Base-by-base conservation (phyloP, 1,140 invertebrate species). In the Pogonomyrmex californicus region DNA sequence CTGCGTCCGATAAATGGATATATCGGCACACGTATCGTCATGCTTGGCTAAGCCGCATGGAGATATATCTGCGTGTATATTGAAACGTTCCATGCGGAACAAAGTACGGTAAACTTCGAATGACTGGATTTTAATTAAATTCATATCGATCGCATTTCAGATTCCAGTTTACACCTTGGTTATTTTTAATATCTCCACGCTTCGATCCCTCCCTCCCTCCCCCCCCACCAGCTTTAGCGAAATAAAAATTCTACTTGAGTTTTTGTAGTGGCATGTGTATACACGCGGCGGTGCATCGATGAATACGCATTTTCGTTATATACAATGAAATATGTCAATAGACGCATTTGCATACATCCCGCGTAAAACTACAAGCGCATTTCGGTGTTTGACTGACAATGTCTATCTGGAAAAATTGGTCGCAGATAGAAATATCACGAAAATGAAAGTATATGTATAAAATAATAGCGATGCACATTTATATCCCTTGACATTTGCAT, bases 101-200 rank as follows among this genome's bases (percentile, higher is more conserved):
- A 73, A 68, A 70, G 56, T 54, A 82, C 54, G 44, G 77, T 87
- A 88, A 88, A 83, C 87, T 86, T 6, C 87, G 77, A 87, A 38
- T 88, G 77, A 79, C 68, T 78, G 66, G 60, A 71, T 91, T 91
- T 91, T 91, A 91, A 91, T 91, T 91, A 91, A 91, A 91, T 87
- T 76, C 79, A 65, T 68, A 91, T 91, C 62, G 73, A 91, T 91
- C 62, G 73, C 56, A 62, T 75, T 82, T 83, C 36, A 47, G 38
- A 33, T 49, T 33, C 1, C 78, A 36, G 56, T 91, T 88, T 85
- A 91, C 83, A 88, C 87, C 65, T 85, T 88, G 66, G 36, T 85
- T 77, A 82, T 85, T 91, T 91, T 91, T 91, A 91, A 88, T 91
- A 75, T 88, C 73, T 58, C n/a, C 63, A 58, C 58, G 23, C 38